Percentiles rank a stretch among this genome's conserved stretches.
phyloP scores from a whole-genome alignment of 35 echinoderm and acorn worm species.

The Lytechinus pictus region DNA sequence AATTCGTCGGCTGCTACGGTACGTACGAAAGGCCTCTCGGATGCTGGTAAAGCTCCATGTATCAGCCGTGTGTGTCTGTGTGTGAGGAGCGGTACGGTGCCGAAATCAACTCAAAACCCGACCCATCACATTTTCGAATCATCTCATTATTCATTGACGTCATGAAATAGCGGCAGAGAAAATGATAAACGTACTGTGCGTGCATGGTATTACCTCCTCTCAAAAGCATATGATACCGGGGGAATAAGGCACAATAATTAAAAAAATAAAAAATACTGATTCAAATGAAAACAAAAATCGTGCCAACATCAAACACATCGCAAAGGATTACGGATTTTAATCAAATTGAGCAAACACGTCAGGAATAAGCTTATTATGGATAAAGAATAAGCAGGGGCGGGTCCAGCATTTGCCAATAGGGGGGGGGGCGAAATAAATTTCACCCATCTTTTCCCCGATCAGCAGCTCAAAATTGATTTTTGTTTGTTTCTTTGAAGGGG shows the following conservation, averaged over 20 bases:
- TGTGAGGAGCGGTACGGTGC: neutral
- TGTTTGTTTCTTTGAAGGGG: no score
- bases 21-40: no score
- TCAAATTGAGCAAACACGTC: conserved; percentile 11
- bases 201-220: neutral
- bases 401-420: neutral
- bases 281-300: neutral
- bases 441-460: no score
- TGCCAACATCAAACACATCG: neutral
- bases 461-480: no score
- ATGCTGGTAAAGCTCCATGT: no score
- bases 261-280: neutral
- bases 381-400: neutral
- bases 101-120: neutral
- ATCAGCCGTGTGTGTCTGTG: neutral
- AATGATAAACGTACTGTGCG: neutral
- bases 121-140: conserved; percentile 17
- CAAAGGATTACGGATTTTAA: neutral
- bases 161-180: neutral
- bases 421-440: no score
- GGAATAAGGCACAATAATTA: neutral
- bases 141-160: conserved; percentile 19
- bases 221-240: neutral
- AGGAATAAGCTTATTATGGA: conserved; percentile 11
- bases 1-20: neutral